phyloP scores from a whole-genome alignment of 2,113 vertebrate species.

The Ochotona curzoniae region DNA sequence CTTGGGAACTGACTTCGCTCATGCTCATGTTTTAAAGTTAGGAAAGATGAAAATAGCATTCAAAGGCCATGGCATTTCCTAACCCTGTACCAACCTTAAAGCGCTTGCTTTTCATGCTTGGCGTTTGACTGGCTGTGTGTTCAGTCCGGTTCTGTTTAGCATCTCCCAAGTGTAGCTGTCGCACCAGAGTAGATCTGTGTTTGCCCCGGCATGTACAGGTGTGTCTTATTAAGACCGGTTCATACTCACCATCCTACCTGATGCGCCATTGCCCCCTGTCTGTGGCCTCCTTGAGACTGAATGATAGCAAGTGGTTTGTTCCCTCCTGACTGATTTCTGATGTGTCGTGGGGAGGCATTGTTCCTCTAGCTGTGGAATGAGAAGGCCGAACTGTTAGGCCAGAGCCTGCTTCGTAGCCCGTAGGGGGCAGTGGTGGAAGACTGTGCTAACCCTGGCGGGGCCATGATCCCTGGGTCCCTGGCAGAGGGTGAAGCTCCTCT shows the following conservation, averaged over 20 bases:
- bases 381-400: not conserved
- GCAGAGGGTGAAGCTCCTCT: not conserved
- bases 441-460: not conserved
- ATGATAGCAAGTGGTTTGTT: not conserved
- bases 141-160: not conserved
- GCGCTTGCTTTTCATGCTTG: not conserved
- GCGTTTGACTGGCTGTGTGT: not conserved
- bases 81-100: not conserved
- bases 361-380: not conserved
- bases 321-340: not conserved
- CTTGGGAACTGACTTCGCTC: not conserved
- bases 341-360: not conserved
- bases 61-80: not conserved
- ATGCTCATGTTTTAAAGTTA: not conserved
- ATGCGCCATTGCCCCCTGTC: not conserved
- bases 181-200: not conserved
- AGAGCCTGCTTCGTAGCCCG: not conserved
- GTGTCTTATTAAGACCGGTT: not conserved
- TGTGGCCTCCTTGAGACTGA: not conserved
- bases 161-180: not conserved
- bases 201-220: not conserved
- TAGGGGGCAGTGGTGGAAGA: not conserved
- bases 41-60: not conserved
- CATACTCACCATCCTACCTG: not conserved
- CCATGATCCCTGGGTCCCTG: not conserved